phyloP scores from a whole-genome alignment of 2,797 vertebrate genomes.

The Clangula hyemalis region DNA sequence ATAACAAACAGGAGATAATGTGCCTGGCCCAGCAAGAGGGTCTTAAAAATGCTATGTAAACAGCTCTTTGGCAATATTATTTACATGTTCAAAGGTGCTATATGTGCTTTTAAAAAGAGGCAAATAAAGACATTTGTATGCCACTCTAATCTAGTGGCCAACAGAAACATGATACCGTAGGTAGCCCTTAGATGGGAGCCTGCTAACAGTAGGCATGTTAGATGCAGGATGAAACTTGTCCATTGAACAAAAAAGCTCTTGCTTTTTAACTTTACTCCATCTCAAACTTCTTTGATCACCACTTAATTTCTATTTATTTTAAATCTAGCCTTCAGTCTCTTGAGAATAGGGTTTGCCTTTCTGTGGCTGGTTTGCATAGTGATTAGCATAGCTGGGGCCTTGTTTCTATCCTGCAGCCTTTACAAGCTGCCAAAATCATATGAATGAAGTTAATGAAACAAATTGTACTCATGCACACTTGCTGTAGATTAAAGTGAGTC shows the following conservation, averaged over 20 bases:
- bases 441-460: conserved; percentile 30
- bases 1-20: not conserved
- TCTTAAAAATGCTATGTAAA: not conserved
- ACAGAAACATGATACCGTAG: not conserved
- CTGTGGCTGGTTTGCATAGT: not conserved
- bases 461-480: conserved; percentile 5
- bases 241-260: not conserved
- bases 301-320: conserved; percentile 44
- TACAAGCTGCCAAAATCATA: conserved; percentile 37
- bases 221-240: not conserved
- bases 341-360: conserved; percentile 11
- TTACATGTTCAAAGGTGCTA: not conserved
- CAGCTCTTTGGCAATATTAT: not conserved
- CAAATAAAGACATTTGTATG: not conserved
- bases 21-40: not conserved
- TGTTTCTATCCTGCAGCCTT: not conserved
- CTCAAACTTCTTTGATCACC: not conserved
- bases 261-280: not conserved
- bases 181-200: not conserved
- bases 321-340: conserved; percentile 10
- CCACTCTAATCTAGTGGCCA: not conserved
- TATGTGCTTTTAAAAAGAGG: not conserved
- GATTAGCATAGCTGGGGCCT: not conserved
- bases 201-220: not conserved
- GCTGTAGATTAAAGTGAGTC: conserved; percentile 4